Base-by-base conservation (phyloP, 2,113 vertebrate species). In the Microtus oregoni region DNA sequence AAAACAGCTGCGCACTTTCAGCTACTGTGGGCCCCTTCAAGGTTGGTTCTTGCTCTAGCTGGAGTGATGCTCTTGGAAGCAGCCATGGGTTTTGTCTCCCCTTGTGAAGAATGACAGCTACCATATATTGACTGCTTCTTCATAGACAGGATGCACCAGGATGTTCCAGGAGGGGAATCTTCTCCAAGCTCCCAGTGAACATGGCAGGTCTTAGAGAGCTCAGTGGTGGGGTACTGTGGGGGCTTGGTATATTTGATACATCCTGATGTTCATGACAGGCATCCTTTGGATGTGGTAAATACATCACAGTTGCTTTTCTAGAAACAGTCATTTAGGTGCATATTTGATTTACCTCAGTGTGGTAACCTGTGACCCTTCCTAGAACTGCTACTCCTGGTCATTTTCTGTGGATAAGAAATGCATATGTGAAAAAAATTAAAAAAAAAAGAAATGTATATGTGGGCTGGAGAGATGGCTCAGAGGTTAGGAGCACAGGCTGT, bases 1-100 rank as follows among this genome's bases (percentile, higher is more conserved):
- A 58, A 83, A 95, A 79, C 50, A 87, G 91, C 72, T 93, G n/a
- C 58, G 28, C 20, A 26, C 78, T 89, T 86, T 82, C n/a, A 85
- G 20, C 26, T 61, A 47, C 63, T 44, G 6, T 0, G 2, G 24
- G 68, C n/a, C 50, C 22, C 7, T 28, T 41, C 7, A 32, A 63
- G 30, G 7, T 32, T 55, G 24, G 38, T 55, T 35, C 22, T 78
- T 83, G 15, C 5, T 70, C 15, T 4, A 58, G 70, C 47, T 38
- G 87, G 76, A 75, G n/a, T 83, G 77, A 0, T 65, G 78, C 7
- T 83, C n/a, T 82, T 65, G 11, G 86, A 68, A 83, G 90, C 82
- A 92, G 67, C 44, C 12, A 0, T 24, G n/a, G 76, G 61, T 61
- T 94, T 90, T 86, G 63, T 91, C 67, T 94, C 86, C 76, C 67